phyloP scores from a whole-genome alignment of 2,888 invertebrate species.

The Pomacea canaliculata region DNA sequence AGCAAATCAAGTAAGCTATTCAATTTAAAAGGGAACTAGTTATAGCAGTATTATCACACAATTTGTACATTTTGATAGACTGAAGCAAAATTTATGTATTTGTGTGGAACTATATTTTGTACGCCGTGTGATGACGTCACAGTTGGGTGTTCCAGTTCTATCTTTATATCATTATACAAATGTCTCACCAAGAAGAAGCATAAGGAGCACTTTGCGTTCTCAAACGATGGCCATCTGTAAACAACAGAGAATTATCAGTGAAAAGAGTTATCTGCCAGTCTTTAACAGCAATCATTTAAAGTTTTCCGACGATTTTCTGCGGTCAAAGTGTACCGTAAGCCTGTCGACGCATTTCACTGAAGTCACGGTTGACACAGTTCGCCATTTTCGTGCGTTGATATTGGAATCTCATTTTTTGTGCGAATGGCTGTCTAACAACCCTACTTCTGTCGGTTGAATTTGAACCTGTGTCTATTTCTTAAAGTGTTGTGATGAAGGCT shows the following conservation, averaged over 20 bases:
- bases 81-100: background rate
- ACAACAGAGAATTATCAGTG: no score
- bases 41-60: no score
- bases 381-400: background rate
- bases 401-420: no score
- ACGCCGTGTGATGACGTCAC: background rate
- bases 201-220: background rate
- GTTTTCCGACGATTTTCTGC: constrained; percentile 10
- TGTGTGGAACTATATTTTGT: background rate
- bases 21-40: no score
- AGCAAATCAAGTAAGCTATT: no score
- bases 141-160: no score
- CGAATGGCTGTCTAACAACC: no score
- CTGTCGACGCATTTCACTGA: background rate
- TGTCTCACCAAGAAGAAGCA: no score
- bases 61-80: background rate
- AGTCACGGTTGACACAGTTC: background rate
- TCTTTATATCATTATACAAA: no score
- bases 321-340: background rate
- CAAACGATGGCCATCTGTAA: constrained; percentile 8
- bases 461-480: no score
- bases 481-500: constrained; percentile 14
- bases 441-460: no score
- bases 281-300: constrained; percentile 2
- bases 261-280: no score